Evolutionary conservation across 2,113 vertebrate genomes (phyloP).

Genomic region (Fukomys damarensis): DNA sequence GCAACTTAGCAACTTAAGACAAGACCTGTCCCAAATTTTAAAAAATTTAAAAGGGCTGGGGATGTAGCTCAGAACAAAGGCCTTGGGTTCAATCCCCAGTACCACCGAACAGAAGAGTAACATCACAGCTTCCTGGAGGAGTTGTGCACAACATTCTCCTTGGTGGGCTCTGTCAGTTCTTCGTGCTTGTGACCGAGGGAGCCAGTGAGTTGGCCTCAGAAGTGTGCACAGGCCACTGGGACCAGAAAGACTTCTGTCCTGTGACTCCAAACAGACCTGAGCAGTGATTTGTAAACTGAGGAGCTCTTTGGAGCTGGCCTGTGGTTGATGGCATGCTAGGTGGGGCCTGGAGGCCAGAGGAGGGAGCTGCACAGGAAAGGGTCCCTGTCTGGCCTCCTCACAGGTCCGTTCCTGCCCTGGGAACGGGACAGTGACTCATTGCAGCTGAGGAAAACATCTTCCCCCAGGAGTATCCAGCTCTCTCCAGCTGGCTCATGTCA

Average conservation of each 20-base stretch:
- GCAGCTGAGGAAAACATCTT: neutral
- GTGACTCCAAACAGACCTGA: fast-evolving
- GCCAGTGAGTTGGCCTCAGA: neutral
- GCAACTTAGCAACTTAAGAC: neutral
- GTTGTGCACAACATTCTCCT: neutral
- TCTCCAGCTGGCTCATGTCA: neutral
- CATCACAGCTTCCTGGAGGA: neutral
- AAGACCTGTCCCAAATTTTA: neutral
- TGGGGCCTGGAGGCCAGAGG: neutral
- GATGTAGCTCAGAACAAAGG: neutral
- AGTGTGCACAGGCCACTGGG: neutral
- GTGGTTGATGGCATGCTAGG: neutral
- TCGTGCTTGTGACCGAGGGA: neutral
- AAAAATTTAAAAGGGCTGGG: neutral
- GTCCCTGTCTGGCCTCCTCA: neutral
- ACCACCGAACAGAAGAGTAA: neutral
- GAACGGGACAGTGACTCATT: conserved; percentile 1
- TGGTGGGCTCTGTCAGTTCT: neutral
- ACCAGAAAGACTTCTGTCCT: fast-evolving
- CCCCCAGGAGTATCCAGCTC: neutral
- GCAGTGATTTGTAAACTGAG: neutral
- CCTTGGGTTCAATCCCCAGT: neutral
- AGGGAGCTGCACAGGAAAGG: neutral
- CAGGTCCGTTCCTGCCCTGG: neutral
- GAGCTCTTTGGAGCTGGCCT: fast-evolving